phyloP scores from a whole-genome alignment of 2,113 vertebrate genomes.

The Pholis gunnellus region DNA sequence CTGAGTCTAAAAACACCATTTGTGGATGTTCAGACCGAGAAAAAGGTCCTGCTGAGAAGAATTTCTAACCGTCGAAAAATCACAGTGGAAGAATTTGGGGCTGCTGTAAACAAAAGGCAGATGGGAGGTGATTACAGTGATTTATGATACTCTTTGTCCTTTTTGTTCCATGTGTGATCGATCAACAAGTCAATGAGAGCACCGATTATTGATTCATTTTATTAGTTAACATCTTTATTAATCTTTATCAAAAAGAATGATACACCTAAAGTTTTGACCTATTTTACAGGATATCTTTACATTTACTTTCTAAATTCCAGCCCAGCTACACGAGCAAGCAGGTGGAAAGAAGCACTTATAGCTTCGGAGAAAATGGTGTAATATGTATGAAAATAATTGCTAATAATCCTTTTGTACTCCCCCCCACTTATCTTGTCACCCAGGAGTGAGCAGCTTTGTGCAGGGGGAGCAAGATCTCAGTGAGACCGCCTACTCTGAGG shows the following conservation, averaged over 20 bases:
- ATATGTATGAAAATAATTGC: background rate
- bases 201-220: background rate
- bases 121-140: slow-evolving; percentile 41
- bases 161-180: background rate
- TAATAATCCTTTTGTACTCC: background rate
- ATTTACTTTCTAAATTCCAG: background rate
- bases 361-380: background rate
- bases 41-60: slow-evolving; percentile 67
- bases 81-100: slow-evolving; percentile 76
- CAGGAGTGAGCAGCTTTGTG: slow-evolving; percentile 45
- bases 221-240: background rate
- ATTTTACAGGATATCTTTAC: background rate
- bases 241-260: background rate
- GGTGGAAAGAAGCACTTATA: background rate
- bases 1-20: slow-evolving; percentile 76
- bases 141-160: background rate
- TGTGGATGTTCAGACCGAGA: slow-evolving; percentile 60
- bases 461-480: slow-evolving; percentile 4
- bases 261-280: background rate
- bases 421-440: background rate
- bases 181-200: background rate
- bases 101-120: slow-evolving; percentile 70
- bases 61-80: slow-evolving; percentile 58
- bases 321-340: background rate
- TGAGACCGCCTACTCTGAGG: slow-evolving; percentile 61